These are phyloP conservation scores for Dasyprocta punctata DNA, from an alignment of 2,113 vertebrate genomes.

Conservation along the genomic window DNA sequence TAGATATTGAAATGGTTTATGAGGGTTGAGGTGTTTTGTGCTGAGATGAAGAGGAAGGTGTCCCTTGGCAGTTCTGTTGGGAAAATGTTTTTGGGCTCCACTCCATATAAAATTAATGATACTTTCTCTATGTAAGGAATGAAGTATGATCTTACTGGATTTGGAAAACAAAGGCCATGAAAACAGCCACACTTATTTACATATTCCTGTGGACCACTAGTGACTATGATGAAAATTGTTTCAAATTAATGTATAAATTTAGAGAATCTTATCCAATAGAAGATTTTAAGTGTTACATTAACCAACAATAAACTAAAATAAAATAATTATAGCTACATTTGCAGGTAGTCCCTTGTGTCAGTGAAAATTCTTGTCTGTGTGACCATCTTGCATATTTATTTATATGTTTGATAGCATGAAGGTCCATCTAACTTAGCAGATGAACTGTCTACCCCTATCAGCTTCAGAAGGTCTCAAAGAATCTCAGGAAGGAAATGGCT, in stretches of 20 bases:
- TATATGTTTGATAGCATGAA: background rate
- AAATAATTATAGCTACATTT: background rate
- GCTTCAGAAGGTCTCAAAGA: background rate
- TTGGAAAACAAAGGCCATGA: background rate
- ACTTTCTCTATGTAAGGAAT: background rate
- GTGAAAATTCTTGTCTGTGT: background rate
- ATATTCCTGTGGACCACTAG: background rate
- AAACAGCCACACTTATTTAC: background rate
- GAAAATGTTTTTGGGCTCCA: background rate
- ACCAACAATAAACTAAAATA: background rate
- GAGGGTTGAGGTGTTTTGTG: background rate
- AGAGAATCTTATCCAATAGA: background rate
- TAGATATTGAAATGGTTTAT: background rate
- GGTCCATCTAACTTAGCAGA: background rate
- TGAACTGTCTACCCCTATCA: background rate
- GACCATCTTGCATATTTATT: background rate
- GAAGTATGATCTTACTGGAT: background rate
- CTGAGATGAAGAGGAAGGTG: background rate
- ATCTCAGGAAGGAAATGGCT: conserved; percentile 9
- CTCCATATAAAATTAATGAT: background rate
- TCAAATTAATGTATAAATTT: background rate
- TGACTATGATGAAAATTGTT: background rate
- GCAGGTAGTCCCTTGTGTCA: background rate
- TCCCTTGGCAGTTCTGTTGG: background rate
- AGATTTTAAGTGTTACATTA: background rate